phyloP scores from a whole-genome alignment of 2,797 vertebrate genomes.

The Acanthurus tractus region DNA sequence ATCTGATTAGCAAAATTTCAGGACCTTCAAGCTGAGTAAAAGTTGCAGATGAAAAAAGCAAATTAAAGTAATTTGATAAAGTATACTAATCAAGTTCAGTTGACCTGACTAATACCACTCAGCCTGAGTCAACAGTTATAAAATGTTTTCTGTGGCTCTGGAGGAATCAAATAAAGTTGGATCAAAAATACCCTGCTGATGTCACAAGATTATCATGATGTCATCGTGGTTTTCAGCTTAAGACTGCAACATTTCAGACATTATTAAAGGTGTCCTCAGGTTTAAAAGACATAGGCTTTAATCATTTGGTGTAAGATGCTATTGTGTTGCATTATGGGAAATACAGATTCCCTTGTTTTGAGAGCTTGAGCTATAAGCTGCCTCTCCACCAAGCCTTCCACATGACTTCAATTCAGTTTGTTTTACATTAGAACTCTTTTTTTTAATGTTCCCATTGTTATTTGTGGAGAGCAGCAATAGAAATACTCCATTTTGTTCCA shows the following conservation, averaged over 20 bases:
- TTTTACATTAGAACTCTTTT: no score
- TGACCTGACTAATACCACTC: background rate
- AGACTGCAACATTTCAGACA: background rate
- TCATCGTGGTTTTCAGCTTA: background rate
- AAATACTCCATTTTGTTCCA: no score
- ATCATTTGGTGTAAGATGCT: background rate
- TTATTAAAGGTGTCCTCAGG: no score
- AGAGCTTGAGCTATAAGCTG: background rate
- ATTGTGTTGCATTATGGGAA: constrained; percentile 1
- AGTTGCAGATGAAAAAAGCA: background rate
- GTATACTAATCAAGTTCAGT: no score
- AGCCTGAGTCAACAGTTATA: background rate
- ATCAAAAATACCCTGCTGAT: background rate
- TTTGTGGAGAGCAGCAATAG: no score
- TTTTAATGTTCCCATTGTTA: no score
- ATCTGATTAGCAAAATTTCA: background rate
- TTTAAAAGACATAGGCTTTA: background rate
- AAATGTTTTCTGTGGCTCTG: no score
- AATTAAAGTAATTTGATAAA: background rate
- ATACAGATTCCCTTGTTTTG: background rate
- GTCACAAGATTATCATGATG: background rate
- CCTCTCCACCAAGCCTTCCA: no score
- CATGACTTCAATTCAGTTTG: no score
- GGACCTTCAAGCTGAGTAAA: background rate
- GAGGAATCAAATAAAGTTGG: no score